Evolutionary conservation across 2,113 vertebrate species (phyloP).

Genomic region (Cyprinodon brontotheroides): DNA sequence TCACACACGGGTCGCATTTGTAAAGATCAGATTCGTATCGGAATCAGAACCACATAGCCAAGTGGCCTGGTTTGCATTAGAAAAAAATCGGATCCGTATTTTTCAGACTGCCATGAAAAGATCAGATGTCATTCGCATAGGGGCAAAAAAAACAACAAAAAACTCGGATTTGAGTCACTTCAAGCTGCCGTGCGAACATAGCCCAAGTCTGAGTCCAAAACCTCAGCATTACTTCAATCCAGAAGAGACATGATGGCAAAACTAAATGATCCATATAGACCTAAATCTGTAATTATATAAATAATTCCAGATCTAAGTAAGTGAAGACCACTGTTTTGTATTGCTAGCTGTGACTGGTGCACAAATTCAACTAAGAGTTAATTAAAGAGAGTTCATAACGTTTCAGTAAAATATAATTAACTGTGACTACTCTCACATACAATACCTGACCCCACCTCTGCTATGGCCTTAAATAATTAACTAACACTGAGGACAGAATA

Average conservation of each 20-base stretch:
- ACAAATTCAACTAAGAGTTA: not conserved
- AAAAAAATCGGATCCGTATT: no score
- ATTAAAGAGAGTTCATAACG: not conserved
- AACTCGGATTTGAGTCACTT: no score
- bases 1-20: no score
- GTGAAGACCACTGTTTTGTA: not conserved
- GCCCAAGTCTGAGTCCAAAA: no score
- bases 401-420: not conserved
- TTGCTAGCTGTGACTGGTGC: not conserved
- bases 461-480: not conserved
- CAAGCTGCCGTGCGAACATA: no score
- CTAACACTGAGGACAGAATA: not conserved
- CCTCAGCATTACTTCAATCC: no score
- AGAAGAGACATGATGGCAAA: not conserved
- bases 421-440: not conserved
- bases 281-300: not conserved
- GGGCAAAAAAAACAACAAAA: no score
- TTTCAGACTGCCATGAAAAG: no score
- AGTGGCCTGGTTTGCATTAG: no score
- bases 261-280: not conserved
- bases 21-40: no score
- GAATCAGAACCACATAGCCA: no score
- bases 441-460: not conserved
- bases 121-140: no score
- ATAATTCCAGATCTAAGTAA: not conserved